Conservation (phyloP, 1,140 invertebrate species). For the Andrena cerasifolii region DNA sequence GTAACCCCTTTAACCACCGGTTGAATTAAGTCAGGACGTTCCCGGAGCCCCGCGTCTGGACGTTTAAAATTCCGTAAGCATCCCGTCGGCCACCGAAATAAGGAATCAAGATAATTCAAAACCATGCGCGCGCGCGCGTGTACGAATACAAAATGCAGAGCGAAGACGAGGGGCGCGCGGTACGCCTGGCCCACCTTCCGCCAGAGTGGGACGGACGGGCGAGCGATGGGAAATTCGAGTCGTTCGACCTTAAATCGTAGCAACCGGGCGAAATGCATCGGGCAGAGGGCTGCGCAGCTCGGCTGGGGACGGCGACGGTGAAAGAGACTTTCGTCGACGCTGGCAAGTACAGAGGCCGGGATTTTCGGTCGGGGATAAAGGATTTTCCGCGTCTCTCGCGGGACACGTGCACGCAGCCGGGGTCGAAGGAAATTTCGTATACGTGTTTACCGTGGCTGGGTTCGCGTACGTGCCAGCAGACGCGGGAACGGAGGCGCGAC, state of each 20-base stretch:
- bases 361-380: constrained; percentile 31
- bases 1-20: background rate
- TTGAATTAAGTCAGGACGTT: background rate
- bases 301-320: background rate
- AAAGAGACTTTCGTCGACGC: constrained; percentile 22
- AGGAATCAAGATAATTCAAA: constrained; percentile 10
- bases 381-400: constrained; percentile 38
- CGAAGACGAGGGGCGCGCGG: background rate
- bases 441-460: constrained; percentile 57
- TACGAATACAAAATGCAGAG: background rate
- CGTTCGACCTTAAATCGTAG: constrained; percentile 6
- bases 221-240: background rate
- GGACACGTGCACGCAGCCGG: constrained; percentile 38
- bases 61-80: constrained; percentile 2
- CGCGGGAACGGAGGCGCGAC: background rate
- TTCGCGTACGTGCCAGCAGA: constrained; percentile 50
- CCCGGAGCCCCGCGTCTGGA: too few relatives aligned
- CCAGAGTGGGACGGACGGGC: too few relatives aligned
- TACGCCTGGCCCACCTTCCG: too few relatives aligned
- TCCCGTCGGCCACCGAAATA: background rate
- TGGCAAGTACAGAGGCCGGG: constrained; percentile 2
- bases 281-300: too few relatives aligned
- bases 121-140: background rate
- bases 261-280: background rate
- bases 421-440: constrained; percentile 57